These are phyloP conservation scores for Drosophila glabriapex DNA, from an alignment of 2,888 invertebrate genomes.

Conservation along the genomic window DNA sequence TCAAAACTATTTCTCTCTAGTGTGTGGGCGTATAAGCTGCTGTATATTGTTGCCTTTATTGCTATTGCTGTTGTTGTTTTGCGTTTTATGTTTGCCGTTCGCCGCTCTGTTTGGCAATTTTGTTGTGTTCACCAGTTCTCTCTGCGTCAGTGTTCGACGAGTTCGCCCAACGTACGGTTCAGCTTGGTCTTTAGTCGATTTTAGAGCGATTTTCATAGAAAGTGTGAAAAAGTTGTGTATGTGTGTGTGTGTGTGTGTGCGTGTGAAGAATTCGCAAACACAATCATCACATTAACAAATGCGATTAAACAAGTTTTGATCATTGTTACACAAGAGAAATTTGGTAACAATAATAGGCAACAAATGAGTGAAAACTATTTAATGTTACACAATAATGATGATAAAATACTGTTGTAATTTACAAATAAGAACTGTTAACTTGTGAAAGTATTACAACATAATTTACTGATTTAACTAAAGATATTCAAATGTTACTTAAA, in stretches of 20 bases:
- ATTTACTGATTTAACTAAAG: background rate
- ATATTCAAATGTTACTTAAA: background rate
- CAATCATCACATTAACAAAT: conserved; percentile 26
- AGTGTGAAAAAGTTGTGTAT: conserved; percentile 44
- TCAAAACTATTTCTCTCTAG: conserved; percentile 22
- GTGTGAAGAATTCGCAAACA: conserved; percentile 72
- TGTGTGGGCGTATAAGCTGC: conserved; percentile 47
- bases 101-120: conserved; percentile 47
- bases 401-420: background rate
- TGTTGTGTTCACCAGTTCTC: conserved; percentile 37
- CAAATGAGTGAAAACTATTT: conserved; percentile 30
- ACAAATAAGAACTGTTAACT: conserved; percentile 4
- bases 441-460: background rate
- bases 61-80: conserved; percentile 39
- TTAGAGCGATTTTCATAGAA: conserved; percentile 46
- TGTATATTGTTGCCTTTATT: conserved; percentile 16
- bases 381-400: background rate
- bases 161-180: conserved; percentile 68
- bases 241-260: conserved; percentile 10
- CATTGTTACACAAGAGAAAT: conserved; percentile 61
- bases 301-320: conserved; percentile 44
- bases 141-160: conserved; percentile 57
- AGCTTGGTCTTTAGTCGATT: conserved; percentile 20
- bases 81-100: conserved; percentile 40
- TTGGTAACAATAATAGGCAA: conserved; percentile 63